These are phyloP conservation scores for Melieria picta DNA, from an alignment of 2,888 invertebrate genomes.

Conservation along the genomic window DNA sequence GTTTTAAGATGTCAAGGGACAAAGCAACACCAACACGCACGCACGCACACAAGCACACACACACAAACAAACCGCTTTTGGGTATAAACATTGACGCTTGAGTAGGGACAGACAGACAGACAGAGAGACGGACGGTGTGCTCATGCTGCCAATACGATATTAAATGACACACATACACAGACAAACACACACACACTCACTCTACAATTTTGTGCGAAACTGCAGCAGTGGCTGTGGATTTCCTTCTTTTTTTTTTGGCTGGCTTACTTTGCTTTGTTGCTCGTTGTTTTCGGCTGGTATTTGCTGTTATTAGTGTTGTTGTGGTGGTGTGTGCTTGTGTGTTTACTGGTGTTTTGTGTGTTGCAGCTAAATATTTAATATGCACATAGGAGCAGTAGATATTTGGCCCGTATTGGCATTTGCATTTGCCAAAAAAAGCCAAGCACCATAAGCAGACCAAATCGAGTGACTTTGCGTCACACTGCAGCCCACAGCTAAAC, in stretches of 20 bases:
- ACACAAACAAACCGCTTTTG: too few relatives aligned
- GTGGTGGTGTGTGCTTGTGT: neutral
- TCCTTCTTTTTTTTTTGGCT: too few relatives aligned
- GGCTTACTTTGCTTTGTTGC: too few relatives aligned
- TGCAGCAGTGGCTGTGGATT: too few relatives aligned
- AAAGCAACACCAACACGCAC: neutral
- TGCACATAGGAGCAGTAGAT: neutral
- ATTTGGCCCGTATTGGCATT: neutral
- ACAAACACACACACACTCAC: neutral
- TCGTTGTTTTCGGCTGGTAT: too few relatives aligned
- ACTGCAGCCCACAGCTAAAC: too few relatives aligned
- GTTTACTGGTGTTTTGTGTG: neutral
- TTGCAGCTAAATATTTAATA: slow-evolving; percentile 5
- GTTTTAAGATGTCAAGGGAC: neutral
- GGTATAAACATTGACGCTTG: too few relatives aligned
- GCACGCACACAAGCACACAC: neutral
- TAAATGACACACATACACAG: neutral
- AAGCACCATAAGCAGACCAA: neutral
- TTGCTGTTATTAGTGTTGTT: neutral
- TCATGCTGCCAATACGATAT: neutral
- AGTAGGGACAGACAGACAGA: too few relatives aligned
- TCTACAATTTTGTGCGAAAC: too few relatives aligned
- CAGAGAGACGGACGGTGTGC: neutral
- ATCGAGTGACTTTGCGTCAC: neutral
- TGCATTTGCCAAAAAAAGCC: neutral